These are phyloP conservation scores for Stomatorhinus ivindoensis DNA, from an alignment of 2,113 vertebrate species.

Conservation along the genomic window DNA sequence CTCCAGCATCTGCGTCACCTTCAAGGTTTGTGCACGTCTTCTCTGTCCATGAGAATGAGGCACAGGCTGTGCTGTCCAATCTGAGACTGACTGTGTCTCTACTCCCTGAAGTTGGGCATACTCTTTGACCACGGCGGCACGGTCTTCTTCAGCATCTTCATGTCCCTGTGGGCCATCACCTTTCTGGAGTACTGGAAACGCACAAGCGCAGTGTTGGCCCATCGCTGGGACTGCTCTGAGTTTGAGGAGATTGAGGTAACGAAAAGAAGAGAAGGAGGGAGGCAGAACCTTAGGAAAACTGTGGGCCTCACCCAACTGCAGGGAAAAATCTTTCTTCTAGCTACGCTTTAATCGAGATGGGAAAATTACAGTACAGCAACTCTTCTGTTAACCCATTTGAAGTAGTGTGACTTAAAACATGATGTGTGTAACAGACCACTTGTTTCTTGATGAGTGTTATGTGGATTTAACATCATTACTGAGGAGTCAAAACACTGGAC, in stretches of 20 bases:
- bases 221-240: slow-evolving; percentile 49
- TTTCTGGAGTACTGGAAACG: slow-evolving; percentile 55
- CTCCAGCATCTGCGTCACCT: slow-evolving; percentile 47
- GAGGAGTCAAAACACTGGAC: neutral
- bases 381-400: neutral
- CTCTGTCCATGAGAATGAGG: neutral
- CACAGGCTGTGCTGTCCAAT: neutral
- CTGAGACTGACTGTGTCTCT: neutral
- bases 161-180: slow-evolving; percentile 48
- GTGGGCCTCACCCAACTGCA: neutral
- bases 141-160: slow-evolving; percentile 51
- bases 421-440: neutral
- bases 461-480: neutral
- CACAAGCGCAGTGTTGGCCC: slow-evolving; percentile 18
- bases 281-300: neutral
- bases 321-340: neutral
- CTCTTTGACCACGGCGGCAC: slow-evolving; percentile 48
- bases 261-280: neutral
- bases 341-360: neutral
- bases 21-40: slow-evolving; percentile 38
- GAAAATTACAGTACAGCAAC: neutral
- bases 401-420: neutral
- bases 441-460: neutral
- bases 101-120: slow-evolving; percentile 28
- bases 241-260: slow-evolving; percentile 46